Base-by-base conservation (phyloP, 2,113 vertebrate species). In the Lucifuga dentata region DNA sequence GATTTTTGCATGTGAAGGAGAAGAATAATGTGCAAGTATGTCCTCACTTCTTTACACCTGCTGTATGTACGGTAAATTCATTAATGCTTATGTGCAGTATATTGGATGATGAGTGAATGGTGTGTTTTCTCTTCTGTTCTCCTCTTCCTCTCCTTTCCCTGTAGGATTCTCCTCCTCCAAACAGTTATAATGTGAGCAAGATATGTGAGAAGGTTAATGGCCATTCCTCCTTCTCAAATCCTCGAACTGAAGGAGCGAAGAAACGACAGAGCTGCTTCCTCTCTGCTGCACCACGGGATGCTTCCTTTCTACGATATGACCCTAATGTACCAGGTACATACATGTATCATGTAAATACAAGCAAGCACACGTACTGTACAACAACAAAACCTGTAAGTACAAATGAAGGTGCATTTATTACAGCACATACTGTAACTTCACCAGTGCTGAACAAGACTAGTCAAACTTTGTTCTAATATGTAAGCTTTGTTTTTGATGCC, bases 211-310 rank as follows among this genome's bases (percentile, higher is more conserved):
- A 85, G 65, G 84, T 81, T 6, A 82, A 89, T 40, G 63, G 87
- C 33, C 87, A 65, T n/a, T n/a, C n/a, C 39, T 74, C 75, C n/a
- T 81, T 88, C 43, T 75, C 78, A 57, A 73, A 80, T 24, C 91
- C 93, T 1, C 81, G 84, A 13, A 93, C 60, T 62, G 44, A 73
- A 2, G 72, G 61, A 44, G 93, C 92, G 15, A 88, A 70, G 69
- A 92, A 74, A 63, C 90, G 88, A 12, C 93, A 95, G 56, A 26
- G 84, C 36, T 92, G 89, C 44, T 95, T 95, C 76, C 89, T 94
- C 38, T 94, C 90, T 51, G 66, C 87, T 10, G 76, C 91, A 36
- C 86, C 86, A 3, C 76, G 92, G 41, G 40, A 41, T 20, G 8
- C 45, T 11, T 17, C 55, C n/a, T 77, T 90, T 43, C 38, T 46